A percentile compares a stretch with the other conserved stretches of the same genome.
phyloP scores from a whole-genome alignment of 2,888 invertebrate species.

The Macrosoma leucophasiata region DNA sequence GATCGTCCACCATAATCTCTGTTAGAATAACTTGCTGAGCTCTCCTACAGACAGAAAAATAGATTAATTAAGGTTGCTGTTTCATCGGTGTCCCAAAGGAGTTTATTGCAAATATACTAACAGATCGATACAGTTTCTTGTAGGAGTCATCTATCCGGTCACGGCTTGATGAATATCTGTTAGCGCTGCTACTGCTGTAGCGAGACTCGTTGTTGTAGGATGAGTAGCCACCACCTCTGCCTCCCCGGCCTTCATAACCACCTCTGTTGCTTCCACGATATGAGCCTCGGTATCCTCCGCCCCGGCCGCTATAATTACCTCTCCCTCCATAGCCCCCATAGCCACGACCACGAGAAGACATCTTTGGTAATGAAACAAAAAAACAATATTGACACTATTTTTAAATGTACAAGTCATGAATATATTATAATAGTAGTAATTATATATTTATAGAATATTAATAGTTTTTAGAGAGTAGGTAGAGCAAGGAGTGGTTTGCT shows the following conservation, averaged over 20 bases:
- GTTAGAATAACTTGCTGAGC: slow-evolving; percentile 64
- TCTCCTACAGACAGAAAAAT: slow-evolving; percentile 43
- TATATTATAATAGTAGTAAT: too few species aligned
- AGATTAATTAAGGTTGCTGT: too few species aligned
- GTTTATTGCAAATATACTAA: slow-evolving; percentile 38
- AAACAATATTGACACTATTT: background rate
- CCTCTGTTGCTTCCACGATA: slow-evolving; percentile 58
- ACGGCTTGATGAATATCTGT: slow-evolving; percentile 51
- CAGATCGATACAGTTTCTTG: slow-evolving; percentile 66
- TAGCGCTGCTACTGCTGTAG: slow-evolving; percentile 52
- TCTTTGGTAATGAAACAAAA: slow-evolving; percentile 35
- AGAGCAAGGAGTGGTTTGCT: too few species aligned
- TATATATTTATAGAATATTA: too few species aligned
- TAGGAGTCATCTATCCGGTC: slow-evolving; percentile 66
- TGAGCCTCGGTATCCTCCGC: slow-evolving; percentile 54
- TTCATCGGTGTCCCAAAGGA: background rate
- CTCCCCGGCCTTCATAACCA: slow-evolving; percentile 58
- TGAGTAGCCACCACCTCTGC: slow-evolving; percentile 56
- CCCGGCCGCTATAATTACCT: slow-evolving; percentile 52
- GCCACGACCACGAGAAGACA: slow-evolving; percentile 68
- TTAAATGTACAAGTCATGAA: too few species aligned
- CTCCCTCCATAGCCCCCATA: slow-evolving; percentile 48
- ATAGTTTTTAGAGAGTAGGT: too few species aligned
- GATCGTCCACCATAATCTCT: slow-evolving; percentile 74
- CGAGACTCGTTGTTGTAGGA: slow-evolving; percentile 61